Evolutionary conservation across 1,140 invertebrate genomes (phyloP).

Genomic region (Chrysoperla carnea): DNA sequence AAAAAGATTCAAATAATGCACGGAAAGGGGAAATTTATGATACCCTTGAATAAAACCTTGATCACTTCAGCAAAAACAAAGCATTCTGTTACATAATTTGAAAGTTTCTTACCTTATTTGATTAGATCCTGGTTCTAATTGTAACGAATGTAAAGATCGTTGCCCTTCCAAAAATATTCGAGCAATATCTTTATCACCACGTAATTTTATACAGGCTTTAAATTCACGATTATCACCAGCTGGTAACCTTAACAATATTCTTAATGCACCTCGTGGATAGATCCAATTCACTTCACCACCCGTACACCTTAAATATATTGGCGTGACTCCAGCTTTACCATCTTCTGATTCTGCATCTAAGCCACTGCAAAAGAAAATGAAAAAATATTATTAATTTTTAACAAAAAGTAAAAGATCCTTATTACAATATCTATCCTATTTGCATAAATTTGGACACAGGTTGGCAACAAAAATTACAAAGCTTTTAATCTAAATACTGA

Average conservation of each 20-base stretch:
- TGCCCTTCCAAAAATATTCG: conserved; percentile 52
- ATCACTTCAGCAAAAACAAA: too few species aligned
- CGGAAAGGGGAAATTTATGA: too few species aligned
- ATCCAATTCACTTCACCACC: conserved; percentile 52
- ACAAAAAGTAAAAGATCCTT: too few species aligned
- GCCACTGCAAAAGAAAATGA: conserved; percentile 29
- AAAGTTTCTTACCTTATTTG: too few species aligned
- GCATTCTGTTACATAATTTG: too few species aligned
- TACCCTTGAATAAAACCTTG: too few species aligned
- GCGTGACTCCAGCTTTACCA: conserved; percentile 42
- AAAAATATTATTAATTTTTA: neutral
- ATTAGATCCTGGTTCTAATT: too few species aligned
- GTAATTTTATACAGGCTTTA: conserved; percentile 46
- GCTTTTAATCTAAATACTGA: too few species aligned
- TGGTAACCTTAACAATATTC: conserved; percentile 43
- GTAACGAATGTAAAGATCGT: conserved; percentile 39
- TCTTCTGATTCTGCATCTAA: conserved; percentile 23
- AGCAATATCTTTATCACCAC: conserved; percentile 27
- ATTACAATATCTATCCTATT: too few species aligned
- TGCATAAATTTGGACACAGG: too few species aligned
- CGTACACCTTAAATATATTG: conserved; percentile 57
- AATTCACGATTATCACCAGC: conserved; percentile 39
- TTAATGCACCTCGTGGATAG: conserved; percentile 54
- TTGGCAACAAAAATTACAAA: too few species aligned
- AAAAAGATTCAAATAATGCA: too few species aligned